Evolutionary conservation across 2,113 vertebrate species (phyloP), one percentile per base, ranked within the genome.

Genomic region (Phoenicopterus ruber): DNA sequence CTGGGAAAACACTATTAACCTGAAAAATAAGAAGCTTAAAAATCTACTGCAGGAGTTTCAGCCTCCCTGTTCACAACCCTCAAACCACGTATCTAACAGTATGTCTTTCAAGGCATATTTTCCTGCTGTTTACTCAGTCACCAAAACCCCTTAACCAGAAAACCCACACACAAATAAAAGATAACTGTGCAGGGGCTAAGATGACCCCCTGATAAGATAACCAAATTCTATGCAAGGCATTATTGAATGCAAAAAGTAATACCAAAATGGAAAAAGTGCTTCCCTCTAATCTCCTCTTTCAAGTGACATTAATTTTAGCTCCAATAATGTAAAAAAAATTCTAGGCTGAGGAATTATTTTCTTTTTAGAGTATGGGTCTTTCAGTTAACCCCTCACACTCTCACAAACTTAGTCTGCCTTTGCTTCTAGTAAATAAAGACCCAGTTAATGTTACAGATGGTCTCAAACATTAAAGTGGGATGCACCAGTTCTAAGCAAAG

Each of bases 21-120:
- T 80, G 74, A 92, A 96, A 92, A 96, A 92, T 90, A 96, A 94
- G 91, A 63, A 90, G 96, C 85, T 96, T 95, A 80, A 90, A 90
- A 86, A 95, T 77, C 66, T 94, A 77, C 90, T 90, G 94, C 47
- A 88, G 54, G 71, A 88, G n/a, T 92, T 77, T 65, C 82, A 83
- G 67, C 67, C 42, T 83, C 83, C 66, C 88, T 96, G 90, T 93
- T 95, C 85, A 83, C 54, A 69, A 61, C 38, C 15, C 47, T 73
- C 49, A 88, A 96, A 73, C 89, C 94, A 90, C 46, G 4, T 72
- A 87, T 93, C 70, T 90, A 91, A 82, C 0, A 4, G 18, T 32
- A 72, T 28, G 91, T 67, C 46, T 94, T 95, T 86, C 70, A 91
- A 87, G 59, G 47, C 54, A n/a, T 46, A 61, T 90, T 92, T 88